These are phyloP conservation scores for Ctenopoma kingsleyae DNA, from an alignment of 2,797 vertebrate species.

Conservation along the genomic window DNA sequence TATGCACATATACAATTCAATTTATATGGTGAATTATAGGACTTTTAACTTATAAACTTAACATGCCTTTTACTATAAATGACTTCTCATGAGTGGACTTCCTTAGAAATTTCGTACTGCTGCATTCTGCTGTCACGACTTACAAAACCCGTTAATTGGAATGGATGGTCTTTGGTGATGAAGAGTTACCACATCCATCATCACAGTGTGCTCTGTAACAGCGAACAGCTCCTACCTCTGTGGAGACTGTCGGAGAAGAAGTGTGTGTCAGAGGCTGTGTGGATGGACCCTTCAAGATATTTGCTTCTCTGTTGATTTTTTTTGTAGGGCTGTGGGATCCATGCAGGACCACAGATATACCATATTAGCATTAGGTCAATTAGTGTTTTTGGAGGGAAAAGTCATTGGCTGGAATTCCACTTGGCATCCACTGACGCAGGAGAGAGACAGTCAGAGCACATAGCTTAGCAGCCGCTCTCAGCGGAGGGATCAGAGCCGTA, in stretches of 20 bases:
- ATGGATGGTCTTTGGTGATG: constrained; percentile 65
- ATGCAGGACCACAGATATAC: constrained; percentile 2
- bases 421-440: not conserved
- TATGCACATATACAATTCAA: not conserved
- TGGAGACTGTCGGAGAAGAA: constrained; percentile 41
- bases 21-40: not conserved
- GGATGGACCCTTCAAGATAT: constrained; percentile 27
- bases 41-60: not conserved
- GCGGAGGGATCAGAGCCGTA: constrained; percentile 32
- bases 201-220: constrained; percentile 39
- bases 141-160: constrained; percentile 57
- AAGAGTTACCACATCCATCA: constrained; percentile 70
- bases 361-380: not conserved
- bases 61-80: constrained; percentile 30
- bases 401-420: no score
- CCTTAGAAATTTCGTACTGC: constrained; percentile 39
- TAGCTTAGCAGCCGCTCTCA: not conserved
- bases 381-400: no score
- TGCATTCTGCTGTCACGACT: constrained; percentile 33
- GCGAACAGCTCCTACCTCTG: constrained; percentile 41
- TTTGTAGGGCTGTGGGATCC: constrained; percentile 32
- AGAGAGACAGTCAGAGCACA: no score
- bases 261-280: not conserved
- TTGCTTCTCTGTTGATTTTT: constrained; percentile 39
- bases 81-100: constrained; percentile 19